Percentiles rank a stretch among this genome's conserved stretches.
phyloP scores from a whole-genome alignment of 2,797 vertebrate species.

The Rhinatrema bivittatum region DNA sequence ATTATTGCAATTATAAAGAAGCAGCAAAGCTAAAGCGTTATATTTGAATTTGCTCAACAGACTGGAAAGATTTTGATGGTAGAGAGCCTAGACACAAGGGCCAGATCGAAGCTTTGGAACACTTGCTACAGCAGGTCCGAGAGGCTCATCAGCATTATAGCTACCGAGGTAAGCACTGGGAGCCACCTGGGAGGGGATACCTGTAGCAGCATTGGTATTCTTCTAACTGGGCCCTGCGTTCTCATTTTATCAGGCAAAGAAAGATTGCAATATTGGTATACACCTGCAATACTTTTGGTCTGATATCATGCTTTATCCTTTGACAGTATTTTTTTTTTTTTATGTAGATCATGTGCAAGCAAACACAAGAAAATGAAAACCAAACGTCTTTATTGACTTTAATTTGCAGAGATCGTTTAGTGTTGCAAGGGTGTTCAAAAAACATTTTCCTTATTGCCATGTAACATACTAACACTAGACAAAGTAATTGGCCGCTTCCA shows the following conservation, averaged over 20 bases:
- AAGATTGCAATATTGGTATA: constrained; percentile 94
- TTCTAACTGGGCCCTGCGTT: constrained; percentile 74
- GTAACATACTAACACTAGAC: too few relatives aligned
- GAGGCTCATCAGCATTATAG: constrained; percentile 76
- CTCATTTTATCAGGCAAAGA: constrained; percentile 87
- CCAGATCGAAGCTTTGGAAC: constrained; percentile 85
- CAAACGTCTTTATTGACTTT: too few relatives aligned
- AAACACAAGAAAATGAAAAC: too few relatives aligned
- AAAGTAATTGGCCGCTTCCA: too few relatives aligned
- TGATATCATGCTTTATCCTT: constrained; percentile 79
- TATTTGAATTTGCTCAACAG: constrained; percentile 67
- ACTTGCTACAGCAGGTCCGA: constrained; percentile 86
- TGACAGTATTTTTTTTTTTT: too few relatives aligned
- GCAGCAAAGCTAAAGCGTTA: too few relatives aligned
- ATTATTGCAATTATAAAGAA: too few relatives aligned
- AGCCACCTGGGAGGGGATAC: constrained; percentile 17
- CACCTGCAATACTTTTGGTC: constrained; percentile 91
- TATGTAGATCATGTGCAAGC: constrained; percentile 35
- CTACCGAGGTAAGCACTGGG: constrained; percentile 65
- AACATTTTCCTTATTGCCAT: too few relatives aligned
- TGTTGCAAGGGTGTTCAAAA: too few relatives aligned
- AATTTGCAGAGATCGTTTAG: too few relatives aligned
- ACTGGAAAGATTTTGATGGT: constrained; percentile 89
- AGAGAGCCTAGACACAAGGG: constrained; percentile 72
- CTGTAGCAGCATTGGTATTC: constrained; percentile 61